Percentiles rank a stretch among this genome's conserved stretches.
Conservation (phyloP, 2,888 invertebrate genomes). For the Azorinus chamasolen region DNA sequence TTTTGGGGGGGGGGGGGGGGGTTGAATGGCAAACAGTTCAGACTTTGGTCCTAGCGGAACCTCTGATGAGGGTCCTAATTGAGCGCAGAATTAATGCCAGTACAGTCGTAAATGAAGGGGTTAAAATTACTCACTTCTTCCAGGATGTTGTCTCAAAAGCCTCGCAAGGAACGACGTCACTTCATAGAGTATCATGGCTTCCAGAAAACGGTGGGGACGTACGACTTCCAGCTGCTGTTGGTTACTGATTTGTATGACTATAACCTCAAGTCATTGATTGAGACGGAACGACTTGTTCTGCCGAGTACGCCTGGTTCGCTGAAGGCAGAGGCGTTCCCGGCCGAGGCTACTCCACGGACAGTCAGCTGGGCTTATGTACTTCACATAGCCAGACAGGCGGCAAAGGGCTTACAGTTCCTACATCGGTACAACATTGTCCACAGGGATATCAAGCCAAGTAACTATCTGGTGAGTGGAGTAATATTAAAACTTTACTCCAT, state of each 20-base stretch:
- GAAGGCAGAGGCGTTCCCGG: too few species aligned
- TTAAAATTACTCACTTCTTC: too few species aligned
- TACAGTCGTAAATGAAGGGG: too few species aligned
- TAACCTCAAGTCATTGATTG: neutral
- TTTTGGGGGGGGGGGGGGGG: too few species aligned
- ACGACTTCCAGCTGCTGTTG: neutral
- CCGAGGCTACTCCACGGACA: neutral
- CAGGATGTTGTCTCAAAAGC: conserved; percentile 8
- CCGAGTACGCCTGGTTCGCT: too few species aligned
- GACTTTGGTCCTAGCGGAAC: too few species aligned
- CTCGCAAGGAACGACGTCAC: neutral
- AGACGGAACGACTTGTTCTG: too few species aligned
- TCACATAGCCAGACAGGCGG: neutral
- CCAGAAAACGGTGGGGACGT: neutral
- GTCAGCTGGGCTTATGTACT: neutral
- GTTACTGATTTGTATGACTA: neutral
- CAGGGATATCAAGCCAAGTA: conserved; percentile 99
- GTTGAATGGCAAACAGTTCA: too few species aligned
- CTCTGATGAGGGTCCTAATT: too few species aligned
- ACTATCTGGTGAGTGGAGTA: conserved; percentile 96
- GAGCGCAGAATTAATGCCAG: too few species aligned
- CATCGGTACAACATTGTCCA: conserved; percentile 98
- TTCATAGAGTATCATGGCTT: neutral
- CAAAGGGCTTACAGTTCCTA: conserved; percentile 92
- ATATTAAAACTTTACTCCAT: too few species aligned